A percentile compares a stretch with the other conserved stretches of the same genome.
These are phyloP conservation scores for Bombus consobrinus DNA, from an alignment of 1,140 invertebrate genomes.

Conservation along the genomic window DNA sequence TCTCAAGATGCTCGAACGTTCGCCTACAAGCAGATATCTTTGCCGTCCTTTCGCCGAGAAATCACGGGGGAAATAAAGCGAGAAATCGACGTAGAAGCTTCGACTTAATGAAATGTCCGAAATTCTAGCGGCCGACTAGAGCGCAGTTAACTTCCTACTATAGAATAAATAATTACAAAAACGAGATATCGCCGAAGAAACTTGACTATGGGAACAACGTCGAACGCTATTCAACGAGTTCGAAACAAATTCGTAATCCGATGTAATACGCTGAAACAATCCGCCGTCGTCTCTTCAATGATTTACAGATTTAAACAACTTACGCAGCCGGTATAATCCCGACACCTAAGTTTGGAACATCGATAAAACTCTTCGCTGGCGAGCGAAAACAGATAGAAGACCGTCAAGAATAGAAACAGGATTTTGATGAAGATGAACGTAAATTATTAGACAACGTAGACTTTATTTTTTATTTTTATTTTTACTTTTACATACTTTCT, in stretches of 20 bases:
- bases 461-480: background rate
- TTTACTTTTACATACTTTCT: background rate
- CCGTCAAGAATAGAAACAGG: background rate
- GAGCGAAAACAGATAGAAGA: background rate
- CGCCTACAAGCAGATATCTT: constrained; percentile 17
- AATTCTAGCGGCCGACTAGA: constrained; percentile 10
- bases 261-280: constrained; percentile 33
- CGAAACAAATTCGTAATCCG: constrained; percentile 33
- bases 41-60: constrained; percentile 1
- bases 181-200: background rate
- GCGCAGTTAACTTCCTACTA: background rate
- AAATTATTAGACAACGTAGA: background rate
- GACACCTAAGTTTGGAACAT: constrained; percentile 23
- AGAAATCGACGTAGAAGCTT: constrained; percentile 19
- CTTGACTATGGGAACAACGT: background rate
- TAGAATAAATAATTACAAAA: constrained; percentile 17
- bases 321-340: constrained; percentile 35
- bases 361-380: constrained; percentile 6
- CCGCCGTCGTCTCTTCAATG: background rate
- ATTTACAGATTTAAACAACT: constrained; percentile 23
- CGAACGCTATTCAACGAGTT: background rate
- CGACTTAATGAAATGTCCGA: constrained; percentile 32
- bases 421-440: background rate
- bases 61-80: constrained; percentile 14
- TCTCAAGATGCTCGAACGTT: constrained; percentile 8